Evolutionary conservation across 2,888 invertebrate species (phyloP).

Genomic region (Antheraea yamamai): DNA sequence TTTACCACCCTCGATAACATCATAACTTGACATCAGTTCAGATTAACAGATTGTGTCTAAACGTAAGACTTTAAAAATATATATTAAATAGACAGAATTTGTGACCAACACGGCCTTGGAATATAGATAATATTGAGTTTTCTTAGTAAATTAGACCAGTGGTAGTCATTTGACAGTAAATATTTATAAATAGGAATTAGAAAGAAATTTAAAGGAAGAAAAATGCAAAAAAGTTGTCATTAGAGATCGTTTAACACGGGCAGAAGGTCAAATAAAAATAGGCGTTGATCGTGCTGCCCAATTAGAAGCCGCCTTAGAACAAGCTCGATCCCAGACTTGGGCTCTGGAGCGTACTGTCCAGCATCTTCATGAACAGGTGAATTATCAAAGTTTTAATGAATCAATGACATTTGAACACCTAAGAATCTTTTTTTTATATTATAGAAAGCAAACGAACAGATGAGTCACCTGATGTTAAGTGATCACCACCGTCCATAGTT

Average conservation of each 20-base stretch:
- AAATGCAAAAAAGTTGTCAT: slow-evolving; percentile 49
- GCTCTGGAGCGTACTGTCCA: slow-evolving; percentile 56
- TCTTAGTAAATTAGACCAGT: background rate
- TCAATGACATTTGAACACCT: background rate
- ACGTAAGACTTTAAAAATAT: background rate
- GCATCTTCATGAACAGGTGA: slow-evolving; percentile 61
- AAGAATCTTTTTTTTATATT: background rate
- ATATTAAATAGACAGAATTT: background rate
- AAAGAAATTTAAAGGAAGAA: slow-evolving; percentile 66
- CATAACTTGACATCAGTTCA: background rate
- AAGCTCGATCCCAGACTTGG: slow-evolving; percentile 49
- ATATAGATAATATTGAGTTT: background rate
- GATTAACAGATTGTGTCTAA: background rate
- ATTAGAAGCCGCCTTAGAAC: slow-evolving; percentile 57
- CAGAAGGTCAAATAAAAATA: slow-evolving; percentile 61
- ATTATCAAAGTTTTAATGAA: background rate
- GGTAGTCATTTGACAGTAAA: background rate
- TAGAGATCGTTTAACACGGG: slow-evolving; percentile 51
- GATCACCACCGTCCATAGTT: too few relatives aligned
- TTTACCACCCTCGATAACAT: background rate
- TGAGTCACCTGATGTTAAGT: too few relatives aligned
- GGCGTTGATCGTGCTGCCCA: slow-evolving; percentile 49
- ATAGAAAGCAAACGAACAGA: too few relatives aligned
- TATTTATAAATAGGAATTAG: slow-evolving; percentile 55
- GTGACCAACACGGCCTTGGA: background rate